A percentile compares a stretch with the other conserved stretches of the same genome.
Evolutionary conservation across 2,113 vertebrate species (phyloP).

Genomic region (Peromyscus californicus): DNA sequence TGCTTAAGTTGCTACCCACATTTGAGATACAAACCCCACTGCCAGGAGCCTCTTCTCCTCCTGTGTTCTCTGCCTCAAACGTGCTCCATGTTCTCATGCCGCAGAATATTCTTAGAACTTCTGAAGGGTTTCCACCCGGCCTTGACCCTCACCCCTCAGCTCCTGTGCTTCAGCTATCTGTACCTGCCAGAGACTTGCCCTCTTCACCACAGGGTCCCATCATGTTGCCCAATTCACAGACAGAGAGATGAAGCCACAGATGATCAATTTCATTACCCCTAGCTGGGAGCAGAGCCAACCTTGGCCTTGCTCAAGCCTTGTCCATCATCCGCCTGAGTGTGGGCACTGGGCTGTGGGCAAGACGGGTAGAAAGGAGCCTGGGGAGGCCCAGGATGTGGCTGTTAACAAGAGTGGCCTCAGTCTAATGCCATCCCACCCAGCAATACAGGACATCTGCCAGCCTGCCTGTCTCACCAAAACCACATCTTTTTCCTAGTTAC

Average conservation of each 20-base stretch:
- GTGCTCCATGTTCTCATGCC: not conserved
- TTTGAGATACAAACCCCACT: not conserved
- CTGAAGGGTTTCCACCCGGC: not conserved
- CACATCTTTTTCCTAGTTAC: not conserved
- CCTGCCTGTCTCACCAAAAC: conserved; percentile 11
- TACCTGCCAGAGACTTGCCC: not conserved
- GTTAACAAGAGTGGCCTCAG: not conserved
- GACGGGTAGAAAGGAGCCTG: not conserved
- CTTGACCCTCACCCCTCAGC: not conserved
- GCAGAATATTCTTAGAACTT: not conserved
- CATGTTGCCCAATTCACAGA: not conserved
- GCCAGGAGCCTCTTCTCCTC: not conserved
- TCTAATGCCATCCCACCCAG: not conserved
- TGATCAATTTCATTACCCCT: not conserved
- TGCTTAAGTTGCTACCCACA: not conserved
- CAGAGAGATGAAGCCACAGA: not conserved
- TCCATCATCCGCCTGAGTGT: not conserved
- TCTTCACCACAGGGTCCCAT: not conserved
- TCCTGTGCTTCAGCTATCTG: not conserved
- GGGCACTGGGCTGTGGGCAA: not conserved
- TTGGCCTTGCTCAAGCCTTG: not conserved
- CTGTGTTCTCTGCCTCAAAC: not conserved
- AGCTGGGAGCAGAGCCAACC: not conserved
- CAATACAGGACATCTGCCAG: not conserved
- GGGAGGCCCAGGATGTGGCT: not conserved